Conservation (phyloP, 2,113 vertebrate genomes). For the Strix aluco region DNA sequence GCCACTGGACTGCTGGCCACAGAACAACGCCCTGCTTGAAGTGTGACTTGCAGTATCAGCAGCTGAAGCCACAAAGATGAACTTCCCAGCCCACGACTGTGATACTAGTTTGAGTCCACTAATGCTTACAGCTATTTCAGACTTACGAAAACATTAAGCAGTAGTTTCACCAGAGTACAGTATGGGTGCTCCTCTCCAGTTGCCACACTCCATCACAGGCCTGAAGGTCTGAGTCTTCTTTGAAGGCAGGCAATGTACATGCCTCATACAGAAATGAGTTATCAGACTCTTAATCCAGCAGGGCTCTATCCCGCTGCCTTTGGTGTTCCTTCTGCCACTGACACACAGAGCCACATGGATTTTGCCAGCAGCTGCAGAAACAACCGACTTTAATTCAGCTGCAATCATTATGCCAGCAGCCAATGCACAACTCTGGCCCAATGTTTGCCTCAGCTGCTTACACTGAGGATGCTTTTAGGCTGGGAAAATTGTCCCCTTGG, state of each 20-base stretch:
- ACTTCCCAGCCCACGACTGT: too few species aligned
- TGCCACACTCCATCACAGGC: not conserved
- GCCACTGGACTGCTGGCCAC: not conserved
- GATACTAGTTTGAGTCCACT: too few species aligned
- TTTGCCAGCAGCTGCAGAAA: not conserved
- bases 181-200: not conserved
- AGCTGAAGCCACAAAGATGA: not conserved
- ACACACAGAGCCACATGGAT: not conserved
- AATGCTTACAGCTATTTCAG: not conserved
- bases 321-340: not conserved
- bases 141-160: too few species aligned
- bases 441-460: too few species aligned
- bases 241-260: rapidly evolving
- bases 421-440: too few species aligned
- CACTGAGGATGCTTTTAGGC: not conserved
- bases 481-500: not conserved
- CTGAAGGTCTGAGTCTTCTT: not conserved
- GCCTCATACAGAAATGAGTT: too few species aligned
- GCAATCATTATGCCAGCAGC: rapidly evolving
- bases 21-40: rapidly evolving
- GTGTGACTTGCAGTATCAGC: not conserved
- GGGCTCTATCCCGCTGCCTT: not conserved
- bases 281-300: not conserved
- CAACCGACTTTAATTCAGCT: not conserved
- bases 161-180: not conserved